phyloP scores from a whole-genome alignment of 1,140 invertebrate species.

The Heliconius melpomene region DNA sequence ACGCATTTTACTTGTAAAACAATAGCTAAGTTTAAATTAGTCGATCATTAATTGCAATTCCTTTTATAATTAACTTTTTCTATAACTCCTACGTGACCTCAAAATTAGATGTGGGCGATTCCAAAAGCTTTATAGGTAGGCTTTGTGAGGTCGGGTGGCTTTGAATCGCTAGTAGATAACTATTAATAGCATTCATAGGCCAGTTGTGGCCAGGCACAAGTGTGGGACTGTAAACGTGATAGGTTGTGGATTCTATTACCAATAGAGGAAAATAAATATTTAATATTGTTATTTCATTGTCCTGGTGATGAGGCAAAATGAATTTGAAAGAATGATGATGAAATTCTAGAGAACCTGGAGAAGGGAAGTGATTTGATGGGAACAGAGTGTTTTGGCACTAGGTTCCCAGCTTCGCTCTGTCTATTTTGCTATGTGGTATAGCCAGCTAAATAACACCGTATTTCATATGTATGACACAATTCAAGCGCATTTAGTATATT shows the following conservation, averaged over 20 bases:
- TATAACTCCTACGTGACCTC: conserved; percentile 6
- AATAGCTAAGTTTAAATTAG: neutral
- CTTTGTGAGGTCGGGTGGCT: neutral
- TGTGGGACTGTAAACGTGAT: fast-evolving
- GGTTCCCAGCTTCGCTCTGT: neutral
- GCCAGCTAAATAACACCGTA: neutral
- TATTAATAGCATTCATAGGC: neutral
- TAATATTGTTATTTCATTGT: neutral
- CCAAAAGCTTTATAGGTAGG: neutral
- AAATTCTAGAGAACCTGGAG: neutral
- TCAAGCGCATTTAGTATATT: no score
- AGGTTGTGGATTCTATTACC: neutral
- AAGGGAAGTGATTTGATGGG: neutral
- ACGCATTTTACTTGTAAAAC: neutral
- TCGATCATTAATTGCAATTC: neutral
- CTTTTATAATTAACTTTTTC: neutral
- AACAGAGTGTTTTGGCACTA: neutral
- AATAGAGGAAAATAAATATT: no score
- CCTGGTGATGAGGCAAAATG: neutral
- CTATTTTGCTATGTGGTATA: neutral
- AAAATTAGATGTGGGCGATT: conserved; percentile 6
- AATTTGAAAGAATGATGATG: neutral
- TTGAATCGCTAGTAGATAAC: neutral
- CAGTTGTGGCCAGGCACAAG: no score
- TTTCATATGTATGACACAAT: no score